Conservation (phyloP, 2,888 invertebrate species). For the Elysia crispata region DNA sequence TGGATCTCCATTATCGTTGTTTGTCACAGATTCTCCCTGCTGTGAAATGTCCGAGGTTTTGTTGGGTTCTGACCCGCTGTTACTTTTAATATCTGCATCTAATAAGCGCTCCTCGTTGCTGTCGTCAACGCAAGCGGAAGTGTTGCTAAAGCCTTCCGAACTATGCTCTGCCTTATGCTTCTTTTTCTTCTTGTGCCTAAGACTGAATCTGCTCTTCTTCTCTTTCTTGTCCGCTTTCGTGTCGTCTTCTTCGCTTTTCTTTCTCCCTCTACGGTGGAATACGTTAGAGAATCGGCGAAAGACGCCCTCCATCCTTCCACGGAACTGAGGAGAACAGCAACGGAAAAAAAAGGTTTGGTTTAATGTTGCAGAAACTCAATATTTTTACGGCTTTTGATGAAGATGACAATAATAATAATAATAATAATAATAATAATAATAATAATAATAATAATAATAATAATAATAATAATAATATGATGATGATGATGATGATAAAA, state of each 20-base stretch:
- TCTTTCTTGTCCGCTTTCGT: constrained; percentile 7
- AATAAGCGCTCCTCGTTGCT: too few relatives aligned
- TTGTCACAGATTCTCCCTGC: too few relatives aligned
- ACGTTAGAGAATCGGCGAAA: constrained; percentile 27
- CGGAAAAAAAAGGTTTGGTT: not conserved
- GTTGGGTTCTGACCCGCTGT: too few relatives aligned
- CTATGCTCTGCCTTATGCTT: not conserved
- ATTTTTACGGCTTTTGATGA: not conserved
- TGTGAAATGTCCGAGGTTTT: too few relatives aligned
- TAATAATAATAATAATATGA: not conserved
- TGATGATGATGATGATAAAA: not conserved
- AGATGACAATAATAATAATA: not conserved
- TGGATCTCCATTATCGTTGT: too few relatives aligned
- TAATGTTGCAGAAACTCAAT: not conserved
- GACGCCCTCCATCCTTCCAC: constrained; percentile 22
- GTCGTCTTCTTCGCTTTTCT: constrained; percentile 22
- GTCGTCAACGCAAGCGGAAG: too few relatives aligned
- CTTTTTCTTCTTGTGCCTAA: constrained; percentile 23
- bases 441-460: constrained; percentile 20
- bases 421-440: not conserved
- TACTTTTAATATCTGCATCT: too few relatives aligned
- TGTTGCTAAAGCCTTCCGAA: not conserved
- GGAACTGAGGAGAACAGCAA: constrained; percentile 14
- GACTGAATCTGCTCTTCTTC: not conserved
- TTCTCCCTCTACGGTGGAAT: not conserved